Base-by-base conservation (phyloP, 2,888 invertebrate species). In the Chalcosyrphus nemorum region DNA sequence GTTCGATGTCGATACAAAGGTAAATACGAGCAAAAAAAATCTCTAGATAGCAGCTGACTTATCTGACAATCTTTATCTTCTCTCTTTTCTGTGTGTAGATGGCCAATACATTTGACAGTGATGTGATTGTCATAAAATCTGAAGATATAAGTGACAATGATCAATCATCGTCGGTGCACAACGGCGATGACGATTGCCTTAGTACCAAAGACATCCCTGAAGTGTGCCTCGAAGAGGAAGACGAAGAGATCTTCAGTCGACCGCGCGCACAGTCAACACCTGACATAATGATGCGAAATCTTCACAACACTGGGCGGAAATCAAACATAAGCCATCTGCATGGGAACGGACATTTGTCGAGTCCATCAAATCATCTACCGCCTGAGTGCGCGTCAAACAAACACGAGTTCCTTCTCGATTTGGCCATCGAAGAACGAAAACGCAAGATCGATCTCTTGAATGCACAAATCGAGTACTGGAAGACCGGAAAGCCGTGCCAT, bases 91-190 rank as follows among this genome's bases (percentile, higher is more conserved):
- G 29, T n/a, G n/a, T n/a, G n/a, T 47, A 86, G 86, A 81, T 86
- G 76, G 21, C 80, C 57, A 57, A 57, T 11, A 75, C 89, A 76
- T 89, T 91, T 87, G 91, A 91, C 74, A 89, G 88, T 41, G 91
- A 91, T 80, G 90, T 91, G 29, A 90, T 91, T 63, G 88, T 91
- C 54, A 91, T 91, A 56, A 91, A 91, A 87, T 91, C 91, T 17
- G 91, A 91, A 86, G 91, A 91, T 32, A 89, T 91, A 3, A 91
- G 91, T 87, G 91, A 91, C 77, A 91, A 91, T 77, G 91, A 91
- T 32, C 91, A 91, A 72, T 89, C 89, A 4, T 90, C 87, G 47
- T 78, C 86, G 21, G 45, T 80, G 52, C 85, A 89, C 65, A 89
- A 90, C 7, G 89, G 89, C 9, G 88, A 88, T 54, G 91, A 91